Conservation (phyloP, 2,888 invertebrate species). For the Ischnura elegans region DNA sequence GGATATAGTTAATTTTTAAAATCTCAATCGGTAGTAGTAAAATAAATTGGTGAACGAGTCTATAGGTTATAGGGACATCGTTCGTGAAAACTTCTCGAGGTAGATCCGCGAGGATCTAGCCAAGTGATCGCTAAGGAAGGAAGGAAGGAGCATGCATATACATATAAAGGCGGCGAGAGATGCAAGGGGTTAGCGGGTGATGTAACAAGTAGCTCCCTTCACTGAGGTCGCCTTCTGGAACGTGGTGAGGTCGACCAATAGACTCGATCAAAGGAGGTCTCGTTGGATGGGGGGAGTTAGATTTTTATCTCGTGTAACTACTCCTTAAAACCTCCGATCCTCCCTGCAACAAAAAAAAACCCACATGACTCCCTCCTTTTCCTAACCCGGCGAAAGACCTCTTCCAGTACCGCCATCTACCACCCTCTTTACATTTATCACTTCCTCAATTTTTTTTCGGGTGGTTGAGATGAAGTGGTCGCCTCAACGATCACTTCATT, state of each 20-base stretch:
- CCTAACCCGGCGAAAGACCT: conserved; percentile 60
- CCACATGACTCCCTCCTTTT: conserved; percentile 51
- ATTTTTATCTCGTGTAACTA: neutral
- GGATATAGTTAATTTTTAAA: too few species aligned
- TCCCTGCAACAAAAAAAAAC: neutral
- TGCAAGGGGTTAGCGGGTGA: neutral
- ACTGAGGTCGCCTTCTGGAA: neutral
- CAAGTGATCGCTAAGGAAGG: neutral
- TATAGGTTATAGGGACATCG: too few species aligned
- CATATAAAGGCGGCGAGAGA: neutral
- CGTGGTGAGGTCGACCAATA: neutral
- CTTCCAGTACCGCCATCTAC: conserved; percentile 57
- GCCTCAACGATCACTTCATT: neutral
- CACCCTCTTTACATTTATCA: neutral
- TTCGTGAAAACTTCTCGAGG: too few species aligned
- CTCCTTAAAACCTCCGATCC: neutral
- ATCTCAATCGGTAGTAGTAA: too few species aligned
- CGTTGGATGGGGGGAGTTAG: neutral
- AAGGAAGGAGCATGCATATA: neutral
- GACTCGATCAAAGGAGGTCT: neutral
- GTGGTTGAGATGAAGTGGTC: conserved; percentile 41
- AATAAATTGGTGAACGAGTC: too few species aligned
- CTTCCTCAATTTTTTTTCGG: neutral
- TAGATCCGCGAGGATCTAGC: neutral
- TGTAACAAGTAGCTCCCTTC: conserved; percentile 22